Conservation (phyloP, 2,888 invertebrate species). For the Idaea aversata region DNA sequence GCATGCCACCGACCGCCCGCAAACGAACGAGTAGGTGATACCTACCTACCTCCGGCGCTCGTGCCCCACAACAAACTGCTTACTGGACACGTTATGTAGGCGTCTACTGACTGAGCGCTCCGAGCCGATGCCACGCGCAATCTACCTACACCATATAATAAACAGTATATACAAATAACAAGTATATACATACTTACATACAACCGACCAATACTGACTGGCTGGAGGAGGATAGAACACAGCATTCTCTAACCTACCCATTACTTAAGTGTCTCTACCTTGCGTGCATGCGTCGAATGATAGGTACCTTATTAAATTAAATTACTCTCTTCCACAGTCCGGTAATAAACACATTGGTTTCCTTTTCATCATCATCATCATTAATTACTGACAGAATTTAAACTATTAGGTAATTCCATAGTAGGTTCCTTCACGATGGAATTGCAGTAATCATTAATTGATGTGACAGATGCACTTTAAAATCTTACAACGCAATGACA, state of each 20-base stretch:
- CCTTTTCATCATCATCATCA: not conserved
- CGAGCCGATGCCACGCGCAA: slow-evolving; percentile 51
- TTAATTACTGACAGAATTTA: no score
- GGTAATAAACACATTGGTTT: not conserved
- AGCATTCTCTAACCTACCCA: not conserved
- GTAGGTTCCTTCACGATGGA: not conserved
- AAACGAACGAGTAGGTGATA: slow-evolving; percentile 62
- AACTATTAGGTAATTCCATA: no score
- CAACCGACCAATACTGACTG: not conserved
- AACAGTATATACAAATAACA: slow-evolving; percentile 53
- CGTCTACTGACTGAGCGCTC: slow-evolving; percentile 35
- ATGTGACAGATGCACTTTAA: not conserved
- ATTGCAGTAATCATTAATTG: not conserved
- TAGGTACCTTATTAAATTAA: not conserved
- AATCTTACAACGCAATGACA: not conserved
- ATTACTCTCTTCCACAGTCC: not conserved
- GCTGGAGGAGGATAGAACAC: not conserved
- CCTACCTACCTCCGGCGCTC: slow-evolving; percentile 53
- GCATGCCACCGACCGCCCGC: slow-evolving; percentile 65
- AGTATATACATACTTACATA: slow-evolving; percentile 10
- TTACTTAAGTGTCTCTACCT: not conserved
- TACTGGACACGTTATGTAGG: slow-evolving; percentile 78
- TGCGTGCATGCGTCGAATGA: not conserved
- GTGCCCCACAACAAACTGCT: slow-evolving; percentile 79
- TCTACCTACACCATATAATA: slow-evolving; percentile 38